These are phyloP conservation scores for Sebastes kiyomatsui DNA, from an alignment of 2,797 vertebrate species.

Conservation along the genomic window DNA sequence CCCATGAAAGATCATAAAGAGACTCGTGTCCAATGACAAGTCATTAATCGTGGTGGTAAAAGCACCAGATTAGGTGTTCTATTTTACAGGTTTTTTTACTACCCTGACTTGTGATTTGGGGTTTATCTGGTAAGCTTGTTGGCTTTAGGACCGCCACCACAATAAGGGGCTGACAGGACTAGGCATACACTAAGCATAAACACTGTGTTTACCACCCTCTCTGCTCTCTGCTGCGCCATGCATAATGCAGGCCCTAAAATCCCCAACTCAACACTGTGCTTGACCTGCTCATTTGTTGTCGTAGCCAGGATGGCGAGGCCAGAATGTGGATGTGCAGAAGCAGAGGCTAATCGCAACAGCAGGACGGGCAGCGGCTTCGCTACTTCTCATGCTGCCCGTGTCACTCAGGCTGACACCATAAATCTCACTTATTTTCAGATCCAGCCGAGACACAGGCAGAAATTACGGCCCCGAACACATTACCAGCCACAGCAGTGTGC, in stretches of 20 bases:
- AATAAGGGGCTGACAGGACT: constrained; percentile 1
- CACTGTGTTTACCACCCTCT: constrained; percentile 20
- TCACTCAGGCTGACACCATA: constrained; percentile 84
- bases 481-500: constrained; percentile 68
- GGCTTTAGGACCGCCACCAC: background rate
- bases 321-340: constrained; percentile 52
- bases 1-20: constrained; percentile 38
- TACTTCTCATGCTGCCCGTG: constrained; percentile 79
- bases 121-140: constrained; percentile 1
- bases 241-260: constrained; percentile 51
- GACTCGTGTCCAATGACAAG: constrained; percentile 22
- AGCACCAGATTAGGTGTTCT: constrained; percentile 5
- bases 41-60: constrained; percentile 25
- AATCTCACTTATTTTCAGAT: constrained; percentile 87
- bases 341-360: constrained; percentile 55
- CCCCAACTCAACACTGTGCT: constrained; percentile 32
- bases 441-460: constrained; percentile 75
- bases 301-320: constrained; percentile 32
- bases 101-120: background rate
- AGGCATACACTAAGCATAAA: constrained; percentile 6
- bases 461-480: constrained; percentile 80
- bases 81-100: background rate
- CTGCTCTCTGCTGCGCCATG: constrained; percentile 25
- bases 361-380: constrained; percentile 48
- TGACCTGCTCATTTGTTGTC: constrained; percentile 65